phyloP scores from a whole-genome alignment of 2,113 vertebrate species.

The Lanius collurio region DNA sequence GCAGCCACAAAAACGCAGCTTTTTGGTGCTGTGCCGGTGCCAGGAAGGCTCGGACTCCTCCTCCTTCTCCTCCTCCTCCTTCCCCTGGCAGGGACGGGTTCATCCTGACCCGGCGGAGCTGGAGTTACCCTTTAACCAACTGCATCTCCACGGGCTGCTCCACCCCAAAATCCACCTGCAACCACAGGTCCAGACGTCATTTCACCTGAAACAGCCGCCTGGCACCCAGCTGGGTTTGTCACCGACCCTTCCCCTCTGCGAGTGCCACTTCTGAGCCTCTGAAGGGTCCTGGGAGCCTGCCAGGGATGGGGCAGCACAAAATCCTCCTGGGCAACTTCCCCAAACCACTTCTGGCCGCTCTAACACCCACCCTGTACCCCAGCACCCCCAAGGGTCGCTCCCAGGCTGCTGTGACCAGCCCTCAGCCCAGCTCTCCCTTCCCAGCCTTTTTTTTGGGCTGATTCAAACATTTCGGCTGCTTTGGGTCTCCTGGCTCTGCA shows the following conservation, averaged over 20 bases:
- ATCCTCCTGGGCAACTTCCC: background rate
- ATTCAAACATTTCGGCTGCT: accelerated
- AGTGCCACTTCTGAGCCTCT: accelerated
- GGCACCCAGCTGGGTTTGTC: background rate
- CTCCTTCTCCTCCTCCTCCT: background rate
- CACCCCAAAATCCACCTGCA: conserved; percentile 59
- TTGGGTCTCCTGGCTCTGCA: background rate
- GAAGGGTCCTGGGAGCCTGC: accelerated
- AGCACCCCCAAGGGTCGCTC: background rate
- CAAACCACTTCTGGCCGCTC: background rate
- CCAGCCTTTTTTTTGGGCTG: background rate
- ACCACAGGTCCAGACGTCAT: background rate
- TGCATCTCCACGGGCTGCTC: background rate
- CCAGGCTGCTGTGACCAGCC: background rate
- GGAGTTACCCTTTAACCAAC: conserved; percentile 58
- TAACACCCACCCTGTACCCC: accelerated
- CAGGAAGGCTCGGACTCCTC: background rate
- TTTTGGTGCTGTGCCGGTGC: background rate
- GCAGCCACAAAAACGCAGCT: background rate
- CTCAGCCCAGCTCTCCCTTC: background rate
- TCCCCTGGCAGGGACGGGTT: background rate
- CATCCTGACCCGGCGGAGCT: background rate
- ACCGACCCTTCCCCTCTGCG: background rate
- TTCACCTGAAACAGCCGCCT: background rate
- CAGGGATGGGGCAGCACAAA: background rate